Evolutionary conservation across 2,888 invertebrate genomes (phyloP).

Genomic region (Polia nebulosa): DNA sequence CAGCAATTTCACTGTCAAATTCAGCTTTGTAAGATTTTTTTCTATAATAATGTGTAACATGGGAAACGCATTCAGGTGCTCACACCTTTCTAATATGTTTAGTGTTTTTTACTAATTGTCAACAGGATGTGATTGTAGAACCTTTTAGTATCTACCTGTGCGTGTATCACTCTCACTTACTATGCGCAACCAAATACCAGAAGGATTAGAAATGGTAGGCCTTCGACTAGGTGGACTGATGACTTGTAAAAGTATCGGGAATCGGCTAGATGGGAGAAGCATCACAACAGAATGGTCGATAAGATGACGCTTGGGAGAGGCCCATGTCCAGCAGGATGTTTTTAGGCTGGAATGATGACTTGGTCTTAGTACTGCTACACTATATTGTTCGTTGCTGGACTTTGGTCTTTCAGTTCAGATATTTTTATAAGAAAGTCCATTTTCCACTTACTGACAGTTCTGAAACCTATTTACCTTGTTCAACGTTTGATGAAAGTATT

Average conservation of each 20-base stretch:
- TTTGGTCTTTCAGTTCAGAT: neutral
- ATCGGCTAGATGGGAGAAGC: neutral
- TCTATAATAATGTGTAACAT: slow-evolving; percentile 11
- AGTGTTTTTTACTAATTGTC: neutral
- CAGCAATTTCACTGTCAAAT: slow-evolving; percentile 6
- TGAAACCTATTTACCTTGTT: neutral
- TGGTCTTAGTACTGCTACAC: neutral
- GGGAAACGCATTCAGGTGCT: slow-evolving; percentile 11
- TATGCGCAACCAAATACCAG: neutral
- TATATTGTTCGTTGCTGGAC: neutral
- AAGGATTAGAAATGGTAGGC: too few species aligned
- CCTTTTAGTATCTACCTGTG: neutral
- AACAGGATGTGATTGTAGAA: slow-evolving; percentile 1
- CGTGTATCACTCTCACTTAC: neutral
- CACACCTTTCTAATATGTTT: slow-evolving; percentile 15
- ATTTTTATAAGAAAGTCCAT: neutral
- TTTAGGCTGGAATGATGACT: neutral
- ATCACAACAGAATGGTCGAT: neutral
- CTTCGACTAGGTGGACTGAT: neutral
- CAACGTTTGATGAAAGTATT: neutral
- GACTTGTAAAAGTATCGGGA: too few species aligned
- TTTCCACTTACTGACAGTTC: neutral
- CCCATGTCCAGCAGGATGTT: neutral
- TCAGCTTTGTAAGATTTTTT: neutral
- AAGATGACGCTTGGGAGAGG: neutral